Evolutionary conservation across 2,888 invertebrate species (phyloP), one percentile per base, ranked within the genome.

Genomic region (Diplolepis rosae): DNA sequence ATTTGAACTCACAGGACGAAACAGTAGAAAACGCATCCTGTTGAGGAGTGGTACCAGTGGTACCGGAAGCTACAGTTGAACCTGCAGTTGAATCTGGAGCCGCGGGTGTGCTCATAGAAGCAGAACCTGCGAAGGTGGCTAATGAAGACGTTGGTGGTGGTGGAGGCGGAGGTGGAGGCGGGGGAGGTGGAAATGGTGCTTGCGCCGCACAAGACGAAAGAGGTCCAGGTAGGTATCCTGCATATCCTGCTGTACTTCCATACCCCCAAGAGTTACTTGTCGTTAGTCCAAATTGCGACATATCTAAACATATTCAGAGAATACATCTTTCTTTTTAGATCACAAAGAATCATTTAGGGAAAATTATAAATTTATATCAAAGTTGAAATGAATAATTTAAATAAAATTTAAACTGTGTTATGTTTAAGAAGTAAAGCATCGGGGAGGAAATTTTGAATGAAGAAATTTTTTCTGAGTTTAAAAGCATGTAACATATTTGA

Each of bases 191-290:
- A 72, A 87, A 88, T 75, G 86, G 87, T 82, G 83, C 88, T 81
- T 85, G 94, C 68, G 94, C 94, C 52, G 93, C 94, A 85, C 94
- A 95, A 22, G 94, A 95, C 32, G 94, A 94, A 76, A 93, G 85
- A 79, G 92, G 92, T 82, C 93, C 92, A 52, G 92, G 93, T 83
- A 96, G 91, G 87, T 96, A 96, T 13, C 96, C 95, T 0, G 96
- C 95, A 89, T 96, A 96, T 13, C 95, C 95, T 70, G 95, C 94
- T 30, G 96, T 94, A 54, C 95, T 93, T 50, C 96, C 94, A 87
- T 96, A 96, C 77, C 96, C 95, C 96, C 96, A 96, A 11, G 95
- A 94, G 89, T 96, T 96, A 82, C 95, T 93, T 83, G 95, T 94
- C 88, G 95, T 94, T 86, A 95, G 89, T 52, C 95, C 95, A 87